Evolutionary conservation across 2,113 vertebrate species (phyloP), one percentile per base, ranked within the genome.

Genomic region (Notothenia coriiceps): DNA sequence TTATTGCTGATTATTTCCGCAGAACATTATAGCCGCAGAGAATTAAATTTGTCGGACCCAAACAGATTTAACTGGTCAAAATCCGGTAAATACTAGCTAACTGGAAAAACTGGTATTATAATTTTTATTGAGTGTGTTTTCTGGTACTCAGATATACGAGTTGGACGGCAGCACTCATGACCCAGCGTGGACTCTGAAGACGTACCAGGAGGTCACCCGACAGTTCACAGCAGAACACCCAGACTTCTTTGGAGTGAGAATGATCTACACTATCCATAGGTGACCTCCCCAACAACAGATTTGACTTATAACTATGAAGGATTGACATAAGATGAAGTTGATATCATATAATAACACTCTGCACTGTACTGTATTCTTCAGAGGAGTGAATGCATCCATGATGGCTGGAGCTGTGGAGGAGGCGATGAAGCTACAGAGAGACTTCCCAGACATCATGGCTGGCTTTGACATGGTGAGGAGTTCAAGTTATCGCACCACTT

Each of bases 381-480:
- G 97, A 85, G 88, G 75, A n/a, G 74, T 93, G 15, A 93, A 95
- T 18, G 44, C 79, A 44, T 85, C 95, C 0, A 52, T 84, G 77
- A 92, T 98, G 79, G 85, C 78, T 66, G 51, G 80, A 63, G 92
- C 72, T 1, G 55, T 99, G 52, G 0, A 91, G 60, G 84, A 87
- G 25, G 95, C 97, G 3, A 94, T 98, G 89, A 49, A 33, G 4
- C 94, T 99, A 44, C 92, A 92, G 77, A 78, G 20, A 54, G 79
- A 20, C 44, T 99, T 97, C 83, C 96, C 97, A 25, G 92, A 94
- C 20, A 94, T 90, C 61, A 90, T 98, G 95, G 96, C 96, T 56
- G 97, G 98, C 5, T 99, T 98, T 79, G 97, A 98, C 84, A 84
- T 98, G 96, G 97, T 98, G 92, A 95, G 88, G 67, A 43, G 5